phyloP scores from a whole-genome alignment of 2,888 invertebrate genomes.

The Gasteruption jaculator region DNA sequence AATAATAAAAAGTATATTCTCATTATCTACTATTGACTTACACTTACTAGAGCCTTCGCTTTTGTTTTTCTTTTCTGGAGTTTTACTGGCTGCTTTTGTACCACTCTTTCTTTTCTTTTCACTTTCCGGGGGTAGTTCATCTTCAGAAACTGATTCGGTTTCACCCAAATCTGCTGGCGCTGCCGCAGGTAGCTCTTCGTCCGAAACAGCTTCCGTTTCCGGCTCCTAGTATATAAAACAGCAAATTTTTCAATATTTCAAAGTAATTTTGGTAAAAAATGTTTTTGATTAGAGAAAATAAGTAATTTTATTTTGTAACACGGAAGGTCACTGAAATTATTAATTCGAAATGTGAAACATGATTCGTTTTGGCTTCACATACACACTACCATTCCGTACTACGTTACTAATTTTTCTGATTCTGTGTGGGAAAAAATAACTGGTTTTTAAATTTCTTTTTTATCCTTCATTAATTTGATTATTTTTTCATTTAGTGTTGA shows the following conservation, averaged over 20 bases:
- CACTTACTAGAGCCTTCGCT: slow-evolving; percentile 46
- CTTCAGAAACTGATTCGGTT: slow-evolving; percentile 81
- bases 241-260: neutral
- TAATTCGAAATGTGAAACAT: neutral
- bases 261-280: neutral
- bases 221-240: slow-evolving; percentile 55
- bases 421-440: no score
- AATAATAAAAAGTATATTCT: no score
- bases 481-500: no score
- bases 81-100: slow-evolving; percentile 48
- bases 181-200: slow-evolving; percentile 73
- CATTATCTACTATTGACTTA: no score
- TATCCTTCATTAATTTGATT: no score
- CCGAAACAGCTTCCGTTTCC: slow-evolving; percentile 81
- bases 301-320: neutral
- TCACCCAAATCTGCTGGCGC: slow-evolving; percentile 75
- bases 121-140: slow-evolving; percentile 68
- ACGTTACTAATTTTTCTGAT: no score
- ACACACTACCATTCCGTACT: no score
- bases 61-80: slow-evolving; percentile 49
- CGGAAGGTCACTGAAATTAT: neutral
- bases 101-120: slow-evolving; percentile 57
- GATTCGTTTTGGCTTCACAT: no score
- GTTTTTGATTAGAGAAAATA: slow-evolving; percentile 1
- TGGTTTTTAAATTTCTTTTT: no score